Percentiles rank a stretch among this genome's conserved stretches.
Conservation (phyloP, 1,140 invertebrate genomes). For the Sycobia sp. region DNA sequence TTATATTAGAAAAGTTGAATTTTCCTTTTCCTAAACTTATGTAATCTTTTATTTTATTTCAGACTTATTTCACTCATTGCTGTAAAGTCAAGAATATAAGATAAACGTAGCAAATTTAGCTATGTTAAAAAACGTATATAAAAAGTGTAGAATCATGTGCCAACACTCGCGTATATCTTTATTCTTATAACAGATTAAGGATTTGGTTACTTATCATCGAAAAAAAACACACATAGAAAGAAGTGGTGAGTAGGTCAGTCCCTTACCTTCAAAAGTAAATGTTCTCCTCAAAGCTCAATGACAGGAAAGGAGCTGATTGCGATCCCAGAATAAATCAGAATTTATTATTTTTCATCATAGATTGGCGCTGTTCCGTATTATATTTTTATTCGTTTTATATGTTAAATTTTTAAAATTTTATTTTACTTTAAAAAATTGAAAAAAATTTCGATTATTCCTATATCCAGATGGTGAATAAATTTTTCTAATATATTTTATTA, state of each 20-base stretch:
- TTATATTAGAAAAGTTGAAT: too few species aligned
- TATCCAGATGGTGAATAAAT: too few species aligned
- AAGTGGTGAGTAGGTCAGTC: slow-evolving; percentile 63
- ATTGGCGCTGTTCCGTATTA: slow-evolving; percentile 50
- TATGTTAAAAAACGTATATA: slow-evolving; percentile 6
- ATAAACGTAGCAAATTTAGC: not conserved
- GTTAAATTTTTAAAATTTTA: too few species aligned
- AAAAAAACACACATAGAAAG: slow-evolving; percentile 58
- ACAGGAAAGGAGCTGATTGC: slow-evolving; percentile 65
- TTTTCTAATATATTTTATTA: too few species aligned
- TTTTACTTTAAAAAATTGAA: slow-evolving; percentile 38
- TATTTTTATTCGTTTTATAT: slow-evolving; percentile 39
- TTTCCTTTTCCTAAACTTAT: too few species aligned
- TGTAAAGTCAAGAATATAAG: not conserved
- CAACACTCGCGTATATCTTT: slow-evolving; percentile 11
- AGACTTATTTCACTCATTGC: too few species aligned
- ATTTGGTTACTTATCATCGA: slow-evolving; percentile 59
- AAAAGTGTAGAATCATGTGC: not conserved
- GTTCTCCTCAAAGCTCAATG: slow-evolving; percentile 65
- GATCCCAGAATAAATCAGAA: slow-evolving; percentile 65
- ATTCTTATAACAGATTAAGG: slow-evolving; percentile 41
- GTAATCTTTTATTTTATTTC: too few species aligned
- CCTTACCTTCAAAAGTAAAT: slow-evolving; percentile 67
- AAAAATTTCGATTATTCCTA: too few species aligned
- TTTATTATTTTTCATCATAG: slow-evolving; percentile 63